Evolutionary conservation across 2,888 invertebrate species (phyloP).

Genomic region (Coelopa pilipes): DNA sequence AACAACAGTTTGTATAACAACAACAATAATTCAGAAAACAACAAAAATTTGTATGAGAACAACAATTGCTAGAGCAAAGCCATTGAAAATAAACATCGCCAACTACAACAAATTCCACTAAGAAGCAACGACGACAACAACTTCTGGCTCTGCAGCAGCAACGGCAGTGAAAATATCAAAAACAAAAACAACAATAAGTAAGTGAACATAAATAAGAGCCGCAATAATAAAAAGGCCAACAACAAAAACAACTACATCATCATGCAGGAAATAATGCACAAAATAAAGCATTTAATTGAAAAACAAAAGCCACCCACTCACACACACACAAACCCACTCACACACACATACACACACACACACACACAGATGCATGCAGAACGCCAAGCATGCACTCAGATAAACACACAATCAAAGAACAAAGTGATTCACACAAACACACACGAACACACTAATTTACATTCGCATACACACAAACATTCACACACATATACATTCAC

Average conservation of each 20-base stretch:
- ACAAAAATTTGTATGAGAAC: conserved; percentile 4
- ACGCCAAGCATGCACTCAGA: not conserved
- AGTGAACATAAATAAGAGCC: not conserved
- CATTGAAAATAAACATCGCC: not conserved
- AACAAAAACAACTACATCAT: conserved; percentile 2
- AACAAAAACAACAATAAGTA: conserved; percentile 1
- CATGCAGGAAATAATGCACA: not conserved
- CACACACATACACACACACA: not conserved
- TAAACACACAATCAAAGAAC: no score
- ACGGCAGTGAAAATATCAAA: not conserved
- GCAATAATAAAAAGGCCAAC: not conserved
- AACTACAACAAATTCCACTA: conserved; percentile 7
- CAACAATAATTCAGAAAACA: not conserved
- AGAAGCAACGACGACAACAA: not conserved
- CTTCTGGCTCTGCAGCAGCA: not conserved
- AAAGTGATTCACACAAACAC: no score
- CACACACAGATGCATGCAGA: not conserved
- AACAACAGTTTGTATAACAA: not conserved
- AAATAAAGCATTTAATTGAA: conserved; percentile 8
- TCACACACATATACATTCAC: no score
- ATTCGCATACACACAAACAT: no score
- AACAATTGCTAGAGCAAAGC: conserved; percentile 9
- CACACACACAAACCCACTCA: not conserved
- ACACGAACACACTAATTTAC: no score
- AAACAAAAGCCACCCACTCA: conserved; percentile 7